Evolutionary conservation across 1,140 invertebrate species (phyloP).

Genomic region (Caenorhabditis inopinata): DNA sequence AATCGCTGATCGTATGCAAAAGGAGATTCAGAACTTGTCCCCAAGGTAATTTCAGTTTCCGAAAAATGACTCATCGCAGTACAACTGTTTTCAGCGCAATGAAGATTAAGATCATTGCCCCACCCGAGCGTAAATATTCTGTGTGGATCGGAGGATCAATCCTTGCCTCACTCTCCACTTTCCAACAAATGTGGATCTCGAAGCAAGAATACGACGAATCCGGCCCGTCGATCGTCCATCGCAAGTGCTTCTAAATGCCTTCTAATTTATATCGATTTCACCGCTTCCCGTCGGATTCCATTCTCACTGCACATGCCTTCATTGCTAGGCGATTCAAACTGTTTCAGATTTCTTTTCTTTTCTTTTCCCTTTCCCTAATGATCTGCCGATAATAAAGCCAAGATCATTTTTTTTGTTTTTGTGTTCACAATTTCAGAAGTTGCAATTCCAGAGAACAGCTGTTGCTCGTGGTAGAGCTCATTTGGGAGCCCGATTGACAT

Average conservation of each 20-base stretch:
- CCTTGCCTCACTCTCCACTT: conserved; percentile 71
- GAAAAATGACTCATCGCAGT: conserved; percentile 38
- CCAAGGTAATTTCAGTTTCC: conserved; percentile 55
- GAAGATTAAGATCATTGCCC: conserved; percentile 69
- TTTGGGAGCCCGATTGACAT: too few species aligned
- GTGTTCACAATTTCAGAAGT: too few species aligned
- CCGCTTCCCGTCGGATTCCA: too few species aligned
- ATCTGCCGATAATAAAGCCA: too few species aligned
- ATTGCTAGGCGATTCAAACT: too few species aligned
- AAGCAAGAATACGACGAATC: conserved; percentile 78
- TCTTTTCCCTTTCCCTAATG: too few species aligned
- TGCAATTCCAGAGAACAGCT: too few species aligned
- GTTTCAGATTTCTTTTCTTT: too few species aligned
- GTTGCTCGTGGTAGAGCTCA: too few species aligned
- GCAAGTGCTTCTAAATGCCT: conserved; percentile 62
- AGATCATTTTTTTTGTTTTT: too few species aligned
- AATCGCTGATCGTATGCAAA: conserved; percentile 69
- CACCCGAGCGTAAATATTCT: conserved; percentile 67
- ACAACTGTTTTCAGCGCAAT: conserved; percentile 50
- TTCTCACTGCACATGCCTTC: too few species aligned
- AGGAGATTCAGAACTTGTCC: conserved; percentile 70
- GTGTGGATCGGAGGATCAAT: conserved; percentile 72
- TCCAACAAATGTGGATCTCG: conserved; percentile 67
- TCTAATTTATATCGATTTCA: too few species aligned
- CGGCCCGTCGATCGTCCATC: conserved; percentile 72